phyloP scores from a whole-genome alignment of 2,113 vertebrate genomes.

The Xyliphius kryptos region DNA sequence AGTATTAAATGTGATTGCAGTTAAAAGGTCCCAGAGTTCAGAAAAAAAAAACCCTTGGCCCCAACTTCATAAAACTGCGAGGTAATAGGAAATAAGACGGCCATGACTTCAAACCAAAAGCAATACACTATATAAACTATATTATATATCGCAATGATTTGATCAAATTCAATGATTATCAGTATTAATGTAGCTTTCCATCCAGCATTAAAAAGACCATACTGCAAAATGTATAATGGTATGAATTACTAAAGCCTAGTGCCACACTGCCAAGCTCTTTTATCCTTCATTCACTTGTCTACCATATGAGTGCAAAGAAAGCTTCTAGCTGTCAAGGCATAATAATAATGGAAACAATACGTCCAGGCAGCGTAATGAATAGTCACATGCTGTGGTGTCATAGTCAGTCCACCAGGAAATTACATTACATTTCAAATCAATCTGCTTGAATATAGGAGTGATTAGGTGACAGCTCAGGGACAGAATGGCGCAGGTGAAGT shows the following conservation, averaged over 20 bases:
- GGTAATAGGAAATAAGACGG: not conserved
- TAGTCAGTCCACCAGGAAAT: constrained; percentile 19
- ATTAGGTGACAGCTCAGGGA: constrained; percentile 6
- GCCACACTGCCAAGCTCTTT: constrained; percentile 17
- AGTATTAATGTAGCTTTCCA: not conserved
- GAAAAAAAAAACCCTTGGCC: too few relatives aligned
- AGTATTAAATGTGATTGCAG: not conserved
- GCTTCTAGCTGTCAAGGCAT: not conserved
- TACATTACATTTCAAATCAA: constrained; percentile 2
- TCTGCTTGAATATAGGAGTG: constrained; percentile 8
- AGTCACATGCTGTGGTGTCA: constrained; percentile 11
- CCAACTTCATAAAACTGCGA: not conserved
- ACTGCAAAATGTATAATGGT: constrained; percentile 12
- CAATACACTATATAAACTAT: not conserved
- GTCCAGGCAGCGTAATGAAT: constrained; percentile 7
- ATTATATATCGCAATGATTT: not conserved
- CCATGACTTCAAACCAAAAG: not conserved
- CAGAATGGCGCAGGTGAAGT: not conserved
- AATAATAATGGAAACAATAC: constrained; percentile 10
- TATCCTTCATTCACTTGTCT: constrained; percentile 11
- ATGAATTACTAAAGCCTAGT: constrained; percentile 1
- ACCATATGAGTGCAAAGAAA: not conserved
- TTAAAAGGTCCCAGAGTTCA: constrained; percentile 1
- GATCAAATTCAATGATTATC: not conserved
- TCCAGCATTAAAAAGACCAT: not conserved